phyloP scores from a whole-genome alignment of 2,888 invertebrate genomes.

The Euplexia lucipara region DNA sequence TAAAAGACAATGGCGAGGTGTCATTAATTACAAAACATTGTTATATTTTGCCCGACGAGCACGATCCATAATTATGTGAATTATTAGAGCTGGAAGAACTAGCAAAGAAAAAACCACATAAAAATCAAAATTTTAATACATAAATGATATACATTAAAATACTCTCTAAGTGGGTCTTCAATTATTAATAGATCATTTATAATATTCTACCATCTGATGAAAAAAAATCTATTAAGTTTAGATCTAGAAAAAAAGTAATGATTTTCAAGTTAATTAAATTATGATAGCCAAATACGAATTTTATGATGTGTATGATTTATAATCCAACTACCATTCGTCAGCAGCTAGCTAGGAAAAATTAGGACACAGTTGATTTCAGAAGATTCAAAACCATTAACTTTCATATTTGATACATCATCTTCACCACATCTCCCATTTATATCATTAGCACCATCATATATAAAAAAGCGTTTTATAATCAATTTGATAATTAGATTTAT shows the following conservation, averaged over 20 bases:
- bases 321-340: constrained; percentile 42
- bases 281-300: constrained; percentile 18
- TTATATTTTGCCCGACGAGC: too few species aligned
- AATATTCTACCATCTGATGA: not conserved
- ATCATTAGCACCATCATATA: constrained; percentile 81
- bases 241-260: constrained; percentile 22
- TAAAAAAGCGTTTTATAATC: constrained; percentile 77
- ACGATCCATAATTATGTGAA: not conserved
- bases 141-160: not conserved
- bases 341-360: constrained; percentile 50
- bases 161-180: not conserved
- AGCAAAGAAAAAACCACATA: not conserved
- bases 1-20: not conserved
- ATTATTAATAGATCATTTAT: constrained; percentile 17
- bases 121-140: constrained; percentile 2
- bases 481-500: constrained; percentile 86
- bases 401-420: constrained; percentile 74
- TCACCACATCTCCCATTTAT: constrained; percentile 60
- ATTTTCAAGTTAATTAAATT: constrained; percentile 26
- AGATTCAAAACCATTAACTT: constrained; percentile 74
- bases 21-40: not conserved
- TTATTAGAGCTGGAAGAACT: not conserved
- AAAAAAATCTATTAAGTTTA: constrained; percentile 4
- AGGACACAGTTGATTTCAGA: constrained; percentile 59
- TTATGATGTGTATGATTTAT: constrained; percentile 54